These are phyloP conservation scores for Saccostrea glomerata DNA, from an alignment of 1,140 invertebrate species.

Conservation along the genomic window DNA sequence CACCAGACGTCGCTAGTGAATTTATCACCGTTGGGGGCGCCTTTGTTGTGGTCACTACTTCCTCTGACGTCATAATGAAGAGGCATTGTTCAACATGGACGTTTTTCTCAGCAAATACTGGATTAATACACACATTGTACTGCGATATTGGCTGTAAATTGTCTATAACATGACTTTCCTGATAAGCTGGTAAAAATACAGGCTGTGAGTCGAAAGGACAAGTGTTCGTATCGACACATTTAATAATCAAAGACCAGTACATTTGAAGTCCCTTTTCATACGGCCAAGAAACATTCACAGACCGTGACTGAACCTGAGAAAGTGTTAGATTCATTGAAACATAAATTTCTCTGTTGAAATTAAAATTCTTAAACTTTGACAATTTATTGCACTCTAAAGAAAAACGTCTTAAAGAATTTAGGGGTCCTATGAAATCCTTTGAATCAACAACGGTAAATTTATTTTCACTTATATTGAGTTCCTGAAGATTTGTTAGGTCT, in stretches of 20 bases:
- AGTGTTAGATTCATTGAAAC: slow-evolving; percentile 59
- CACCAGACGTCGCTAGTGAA: neutral
- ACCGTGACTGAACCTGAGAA: neutral
- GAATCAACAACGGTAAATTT: slow-evolving; percentile 41
- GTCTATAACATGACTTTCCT: slow-evolving; percentile 22
- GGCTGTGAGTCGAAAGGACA: slow-evolving; percentile 42
- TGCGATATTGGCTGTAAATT: slow-evolving; percentile 41
- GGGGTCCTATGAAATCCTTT: slow-evolving; percentile 37
- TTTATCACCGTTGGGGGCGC: neutral
- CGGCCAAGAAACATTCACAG: slow-evolving; percentile 58
- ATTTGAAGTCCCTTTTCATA: slow-evolving; percentile 58
- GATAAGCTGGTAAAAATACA: slow-evolving; percentile 52
- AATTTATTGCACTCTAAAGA: slow-evolving; percentile 57
- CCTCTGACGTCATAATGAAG: slow-evolving; percentile 48
- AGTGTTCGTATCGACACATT: slow-evolving; percentile 39
- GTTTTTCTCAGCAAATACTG: slow-evolving; percentile 53
- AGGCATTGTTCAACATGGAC: slow-evolving; percentile 60
- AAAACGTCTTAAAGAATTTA: slow-evolving; percentile 22
- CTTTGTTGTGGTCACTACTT: neutral
- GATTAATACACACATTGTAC: slow-evolving; percentile 63
- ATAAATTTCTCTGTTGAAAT: slow-evolving; percentile 45
- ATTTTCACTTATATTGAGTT: slow-evolving; percentile 52
- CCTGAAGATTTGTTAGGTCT: slow-evolving; percentile 49
- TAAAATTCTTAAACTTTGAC: slow-evolving; percentile 50
- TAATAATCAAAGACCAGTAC: slow-evolving; percentile 58